Conservation (phyloP, 2,113 vertebrate genomes). For the Crotalus horridus region DNA sequence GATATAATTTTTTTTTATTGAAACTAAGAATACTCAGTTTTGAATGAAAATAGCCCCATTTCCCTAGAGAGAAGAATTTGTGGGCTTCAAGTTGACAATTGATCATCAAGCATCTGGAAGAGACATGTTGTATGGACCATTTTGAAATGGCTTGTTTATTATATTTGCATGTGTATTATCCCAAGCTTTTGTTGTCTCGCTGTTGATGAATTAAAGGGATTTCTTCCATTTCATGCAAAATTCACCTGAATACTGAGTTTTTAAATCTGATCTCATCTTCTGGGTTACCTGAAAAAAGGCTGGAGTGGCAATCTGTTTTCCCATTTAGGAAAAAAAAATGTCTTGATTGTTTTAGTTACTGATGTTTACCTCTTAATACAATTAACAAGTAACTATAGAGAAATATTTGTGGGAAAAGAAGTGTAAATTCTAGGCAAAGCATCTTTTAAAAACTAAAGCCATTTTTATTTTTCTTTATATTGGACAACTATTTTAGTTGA, state of each 20-base stretch:
- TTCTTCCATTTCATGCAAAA: background rate
- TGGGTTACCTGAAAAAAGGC: background rate
- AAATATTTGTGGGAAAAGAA: background rate
- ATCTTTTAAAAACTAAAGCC: background rate
- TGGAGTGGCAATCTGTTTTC: background rate
- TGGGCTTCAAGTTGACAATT: background rate
- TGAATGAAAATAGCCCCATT: background rate
- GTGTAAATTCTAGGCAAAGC: background rate
- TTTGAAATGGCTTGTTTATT: background rate
- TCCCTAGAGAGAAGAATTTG: background rate
- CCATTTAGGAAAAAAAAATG: background rate
- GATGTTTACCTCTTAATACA: background rate
- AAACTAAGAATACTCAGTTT: background rate
- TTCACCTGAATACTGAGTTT: background rate
- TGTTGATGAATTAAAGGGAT: background rate
- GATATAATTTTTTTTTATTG: slow-evolving; percentile 14
- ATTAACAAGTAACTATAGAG: background rate
- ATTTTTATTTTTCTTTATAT: background rate
- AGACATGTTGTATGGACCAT: background rate
- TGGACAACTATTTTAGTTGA: background rate
- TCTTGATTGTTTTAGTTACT: background rate
- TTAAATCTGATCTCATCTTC: background rate
- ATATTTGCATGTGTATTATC: background rate
- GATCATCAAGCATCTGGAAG: background rate
- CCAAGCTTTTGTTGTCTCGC: rapidly evolving